Conservation (phyloP, 2,113 vertebrate genomes). For the Empidonax traillii region DNA sequence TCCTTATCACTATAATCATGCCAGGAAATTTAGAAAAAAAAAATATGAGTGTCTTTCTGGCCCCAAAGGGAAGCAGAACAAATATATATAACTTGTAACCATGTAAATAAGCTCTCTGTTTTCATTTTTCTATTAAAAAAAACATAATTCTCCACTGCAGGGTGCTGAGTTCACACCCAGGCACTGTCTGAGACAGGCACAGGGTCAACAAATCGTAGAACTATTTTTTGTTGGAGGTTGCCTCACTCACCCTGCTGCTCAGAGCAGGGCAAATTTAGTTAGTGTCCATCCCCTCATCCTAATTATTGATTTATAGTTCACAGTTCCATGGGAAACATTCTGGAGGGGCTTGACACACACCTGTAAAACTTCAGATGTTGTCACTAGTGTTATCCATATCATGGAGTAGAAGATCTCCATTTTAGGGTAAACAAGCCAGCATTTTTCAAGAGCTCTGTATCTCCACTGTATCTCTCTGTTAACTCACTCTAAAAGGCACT, state of each 20-base stretch:
- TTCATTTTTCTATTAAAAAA: neutral
- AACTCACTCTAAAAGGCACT: neutral
- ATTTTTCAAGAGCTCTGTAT: neutral
- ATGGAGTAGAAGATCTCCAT: neutral
- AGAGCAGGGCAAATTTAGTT: neutral
- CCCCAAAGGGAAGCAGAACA: neutral
- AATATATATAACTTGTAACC: neutral
- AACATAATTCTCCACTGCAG: neutral
- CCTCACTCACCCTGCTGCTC: fast-evolving
- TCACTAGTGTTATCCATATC: neutral
- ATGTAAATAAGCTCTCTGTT: neutral
- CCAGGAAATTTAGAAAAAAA: neutral
- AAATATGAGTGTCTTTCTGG: neutral
- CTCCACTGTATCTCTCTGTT: neutral
- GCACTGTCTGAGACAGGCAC: neutral
- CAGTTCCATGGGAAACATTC: neutral
- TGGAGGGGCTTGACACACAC: neutral
- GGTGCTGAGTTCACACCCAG: fast-evolving
- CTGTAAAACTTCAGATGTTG: neutral
- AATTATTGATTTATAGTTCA: neutral
- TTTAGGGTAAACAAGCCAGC: neutral
- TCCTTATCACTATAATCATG: neutral
- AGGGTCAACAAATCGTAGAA: neutral
- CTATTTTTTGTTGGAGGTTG: neutral
- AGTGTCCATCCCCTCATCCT: neutral